Base-by-base conservation (phyloP, 2,113 vertebrate species). In the Podarcis muralis region DNA sequence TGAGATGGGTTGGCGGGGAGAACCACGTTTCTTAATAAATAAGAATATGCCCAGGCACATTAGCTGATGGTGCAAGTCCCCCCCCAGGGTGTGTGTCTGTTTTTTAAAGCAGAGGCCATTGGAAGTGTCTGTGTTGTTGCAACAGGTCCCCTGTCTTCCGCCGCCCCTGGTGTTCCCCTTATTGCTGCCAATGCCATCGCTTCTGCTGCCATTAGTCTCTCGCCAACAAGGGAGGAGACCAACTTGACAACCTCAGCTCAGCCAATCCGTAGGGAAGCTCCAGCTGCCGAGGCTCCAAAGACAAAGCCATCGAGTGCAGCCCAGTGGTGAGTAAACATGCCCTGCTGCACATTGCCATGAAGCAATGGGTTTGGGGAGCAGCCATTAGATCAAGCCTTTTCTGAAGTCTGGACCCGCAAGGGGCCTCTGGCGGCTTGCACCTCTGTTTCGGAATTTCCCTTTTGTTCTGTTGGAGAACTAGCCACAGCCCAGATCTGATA, bases 251-350 rank as follows among this genome's bases (percentile, higher is more conserved):
- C 27, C 32, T 22, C 74, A 15, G 3, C 12, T 68, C 80, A 43
- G 20, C 37, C 68, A 40, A 43, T 72, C n/a, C 78, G 16, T 81
- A 89, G 30, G 89, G 90, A 94, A 6, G 81, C 35, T 59, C n/a
- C 79, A 43, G 37, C 59, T 3, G 23, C 79, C 72, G 84, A n/a
- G 25, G 78, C 35, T 20, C 91, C 48, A 84, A 86, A 85, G 79
- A 66, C 71, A 53, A 89, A 89, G 37, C 53, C 81, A 27, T 75
- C 65, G 9, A 86, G 0, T 0, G 1, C 25, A 68, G 57, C 82
- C 25, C 75, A 80, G 8, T 0, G 83, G 95, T 96, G 79, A 95
- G 95, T 94, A 89, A 57, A 68, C 9, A 13, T 37, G 32, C 18
- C 48, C 48, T 0, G 11, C 48, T 0, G 15, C 23, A 25, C 16